A percentile compares a stretch with the other conserved stretches of the same genome.
Conservation (phyloP, 2,888 invertebrate species). For the Melanophora roralis region DNA sequence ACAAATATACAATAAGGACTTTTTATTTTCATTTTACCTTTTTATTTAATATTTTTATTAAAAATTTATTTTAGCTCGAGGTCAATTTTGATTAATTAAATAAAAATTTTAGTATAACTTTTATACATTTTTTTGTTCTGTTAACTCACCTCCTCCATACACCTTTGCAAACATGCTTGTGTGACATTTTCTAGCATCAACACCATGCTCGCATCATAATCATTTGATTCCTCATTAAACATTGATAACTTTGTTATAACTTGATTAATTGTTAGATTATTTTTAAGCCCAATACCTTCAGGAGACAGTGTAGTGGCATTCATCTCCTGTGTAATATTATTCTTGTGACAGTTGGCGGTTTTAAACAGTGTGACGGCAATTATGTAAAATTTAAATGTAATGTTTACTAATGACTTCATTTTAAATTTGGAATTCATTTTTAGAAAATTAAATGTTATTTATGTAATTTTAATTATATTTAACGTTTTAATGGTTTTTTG, state of each 20-base stretch:
- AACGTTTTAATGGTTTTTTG: no score
- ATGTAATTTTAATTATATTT: no score
- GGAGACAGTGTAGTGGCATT: neutral
- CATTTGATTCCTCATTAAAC: slow-evolving; percentile 45
- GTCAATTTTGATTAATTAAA: no score
- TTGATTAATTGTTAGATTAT: slow-evolving; percentile 34
- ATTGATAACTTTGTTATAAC: slow-evolving; percentile 45
- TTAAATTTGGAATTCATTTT: no score
- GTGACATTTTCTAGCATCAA: slow-evolving; percentile 50
- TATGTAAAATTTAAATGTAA: slow-evolving; percentile 9
- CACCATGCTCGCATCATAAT: slow-evolving; percentile 41
- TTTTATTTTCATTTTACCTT: no score
- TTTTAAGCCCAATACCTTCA: neutral
- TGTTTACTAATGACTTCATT: slow-evolving; percentile 2
- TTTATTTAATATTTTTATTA: no score
- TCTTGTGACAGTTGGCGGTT: slow-evolving; percentile 14
- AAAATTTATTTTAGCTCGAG: no score
- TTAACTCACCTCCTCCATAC: slow-evolving; percentile 53
- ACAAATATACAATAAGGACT: no score
- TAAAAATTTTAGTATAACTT: no score
- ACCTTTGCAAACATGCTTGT: slow-evolving; percentile 48
- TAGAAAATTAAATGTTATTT: no score
- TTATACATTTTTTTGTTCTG: no score
- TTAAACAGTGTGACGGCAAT: slow-evolving; percentile 10
- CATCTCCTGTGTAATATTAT: neutral